Conservation (phyloP, 2,797 vertebrate genomes). For the Orientallactaga sibirica region DNA sequence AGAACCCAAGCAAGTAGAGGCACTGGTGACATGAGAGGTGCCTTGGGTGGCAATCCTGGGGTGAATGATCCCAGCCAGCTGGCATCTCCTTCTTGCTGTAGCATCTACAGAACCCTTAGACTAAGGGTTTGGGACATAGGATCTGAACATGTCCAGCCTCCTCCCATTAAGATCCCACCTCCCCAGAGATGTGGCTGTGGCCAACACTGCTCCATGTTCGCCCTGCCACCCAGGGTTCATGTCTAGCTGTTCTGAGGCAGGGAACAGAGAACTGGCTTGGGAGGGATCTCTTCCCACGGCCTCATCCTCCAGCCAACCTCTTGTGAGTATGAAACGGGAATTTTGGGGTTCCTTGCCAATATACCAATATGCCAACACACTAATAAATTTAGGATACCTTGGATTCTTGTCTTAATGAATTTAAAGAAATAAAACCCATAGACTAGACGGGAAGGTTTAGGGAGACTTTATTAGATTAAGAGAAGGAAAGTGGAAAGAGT, state of each 20-base stretch:
- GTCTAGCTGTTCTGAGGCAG: background rate
- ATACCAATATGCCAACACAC: too few species aligned
- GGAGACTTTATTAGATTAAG: too few species aligned
- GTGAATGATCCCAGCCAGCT: rapidly evolving
- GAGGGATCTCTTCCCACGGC: background rate
- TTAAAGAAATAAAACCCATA: too few species aligned
- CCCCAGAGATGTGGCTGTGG: background rate
- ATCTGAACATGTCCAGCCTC: background rate
- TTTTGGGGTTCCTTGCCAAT: too few species aligned
- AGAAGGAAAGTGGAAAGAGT: too few species aligned
- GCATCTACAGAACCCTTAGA: background rate
- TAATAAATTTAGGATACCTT: too few species aligned
- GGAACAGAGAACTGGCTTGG: too few species aligned
- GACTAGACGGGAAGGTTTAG: too few species aligned
- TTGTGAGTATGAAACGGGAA: too few species aligned
- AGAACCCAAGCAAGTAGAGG: background rate
- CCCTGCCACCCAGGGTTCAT: background rate
- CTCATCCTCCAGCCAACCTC: background rate
- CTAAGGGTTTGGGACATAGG: rapidly evolving
- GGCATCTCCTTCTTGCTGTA: too few species aligned
- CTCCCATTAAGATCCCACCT: background rate
- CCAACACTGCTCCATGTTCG: rapidly evolving
- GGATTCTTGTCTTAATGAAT: too few species aligned
- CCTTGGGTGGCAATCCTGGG: rapidly evolving
- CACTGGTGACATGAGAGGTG: rapidly evolving